Conservation (phyloP, 2,113 vertebrate species). For the Hiodon tergisus region DNA sequence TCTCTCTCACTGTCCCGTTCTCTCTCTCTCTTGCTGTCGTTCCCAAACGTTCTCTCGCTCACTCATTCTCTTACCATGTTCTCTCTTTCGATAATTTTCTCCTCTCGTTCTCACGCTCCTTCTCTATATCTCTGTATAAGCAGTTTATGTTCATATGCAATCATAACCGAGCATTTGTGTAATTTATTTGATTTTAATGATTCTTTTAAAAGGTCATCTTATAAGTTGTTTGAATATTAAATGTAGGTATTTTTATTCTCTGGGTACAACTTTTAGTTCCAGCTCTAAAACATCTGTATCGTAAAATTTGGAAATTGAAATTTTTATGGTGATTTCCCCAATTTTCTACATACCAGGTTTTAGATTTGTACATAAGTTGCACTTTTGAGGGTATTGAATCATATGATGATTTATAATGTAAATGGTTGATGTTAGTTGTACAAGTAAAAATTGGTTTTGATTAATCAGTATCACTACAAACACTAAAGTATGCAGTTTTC, state of each 20-base stretch:
- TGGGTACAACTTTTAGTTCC: background rate
- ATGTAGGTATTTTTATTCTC: background rate
- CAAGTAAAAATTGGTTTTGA: no score
- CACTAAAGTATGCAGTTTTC: no score
- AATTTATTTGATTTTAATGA: slow-evolving; percentile 4
- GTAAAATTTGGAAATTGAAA: background rate
- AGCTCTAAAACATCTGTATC: background rate
- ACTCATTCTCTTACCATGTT: background rate
- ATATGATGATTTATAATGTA: no score
- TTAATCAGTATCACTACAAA: no score
- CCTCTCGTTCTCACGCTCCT: background rate
- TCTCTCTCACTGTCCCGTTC: slow-evolving; percentile 4
- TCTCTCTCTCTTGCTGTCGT: background rate
- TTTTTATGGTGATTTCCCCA: background rate
- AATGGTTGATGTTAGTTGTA: no score
- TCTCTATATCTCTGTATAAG: background rate
- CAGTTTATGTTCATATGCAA: slow-evolving; percentile 3
- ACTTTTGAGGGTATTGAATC: no score
- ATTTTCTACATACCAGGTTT: background rate
- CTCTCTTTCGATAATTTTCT: no score
- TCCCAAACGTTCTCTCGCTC: background rate
- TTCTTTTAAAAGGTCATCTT: background rate
- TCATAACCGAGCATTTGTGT: background rate
- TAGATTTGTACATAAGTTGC: no score
- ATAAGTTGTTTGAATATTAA: background rate